Evolutionary conservation across 2,113 vertebrate genomes (phyloP).

Genomic region (Thinocorus orbignyianus): DNA sequence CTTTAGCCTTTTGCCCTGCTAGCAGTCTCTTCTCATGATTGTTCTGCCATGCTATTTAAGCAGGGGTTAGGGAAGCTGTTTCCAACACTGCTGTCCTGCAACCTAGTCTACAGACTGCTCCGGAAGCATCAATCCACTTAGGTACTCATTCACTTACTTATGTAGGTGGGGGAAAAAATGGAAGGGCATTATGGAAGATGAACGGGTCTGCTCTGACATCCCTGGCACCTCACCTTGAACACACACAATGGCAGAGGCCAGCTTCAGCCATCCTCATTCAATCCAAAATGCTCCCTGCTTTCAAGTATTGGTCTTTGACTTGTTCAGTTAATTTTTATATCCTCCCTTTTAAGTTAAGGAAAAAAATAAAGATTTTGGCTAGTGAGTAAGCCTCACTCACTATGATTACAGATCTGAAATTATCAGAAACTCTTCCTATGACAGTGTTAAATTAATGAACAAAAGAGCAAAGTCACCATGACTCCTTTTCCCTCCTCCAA

Average conservation of each 20-base stretch:
- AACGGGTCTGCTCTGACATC: neutral
- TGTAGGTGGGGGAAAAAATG: rapidly evolving
- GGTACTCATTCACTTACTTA: neutral
- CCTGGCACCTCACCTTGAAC: neutral
- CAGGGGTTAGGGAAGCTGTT: neutral
- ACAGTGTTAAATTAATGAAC: neutral
- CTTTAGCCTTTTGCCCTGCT: neutral
- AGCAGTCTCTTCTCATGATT: neutral
- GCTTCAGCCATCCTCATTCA: neutral
- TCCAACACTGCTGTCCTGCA: neutral
- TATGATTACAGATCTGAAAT: neutral
- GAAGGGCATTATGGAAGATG: neutral
- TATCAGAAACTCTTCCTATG: neutral
- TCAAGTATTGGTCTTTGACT: neutral
- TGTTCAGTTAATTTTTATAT: neutral
- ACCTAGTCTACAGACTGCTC: neutral
- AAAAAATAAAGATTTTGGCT: neutral
- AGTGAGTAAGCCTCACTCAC: neutral
- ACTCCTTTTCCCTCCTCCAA: neutral
- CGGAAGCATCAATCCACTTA: neutral
- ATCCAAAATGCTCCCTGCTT: neutral
- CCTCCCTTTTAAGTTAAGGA: neutral
- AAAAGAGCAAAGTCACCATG: neutral
- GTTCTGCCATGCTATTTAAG: neutral
- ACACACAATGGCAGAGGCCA: neutral